phyloP scores from a whole-genome alignment of 2,113 vertebrate genomes.

The Caranx melampygus region DNA sequence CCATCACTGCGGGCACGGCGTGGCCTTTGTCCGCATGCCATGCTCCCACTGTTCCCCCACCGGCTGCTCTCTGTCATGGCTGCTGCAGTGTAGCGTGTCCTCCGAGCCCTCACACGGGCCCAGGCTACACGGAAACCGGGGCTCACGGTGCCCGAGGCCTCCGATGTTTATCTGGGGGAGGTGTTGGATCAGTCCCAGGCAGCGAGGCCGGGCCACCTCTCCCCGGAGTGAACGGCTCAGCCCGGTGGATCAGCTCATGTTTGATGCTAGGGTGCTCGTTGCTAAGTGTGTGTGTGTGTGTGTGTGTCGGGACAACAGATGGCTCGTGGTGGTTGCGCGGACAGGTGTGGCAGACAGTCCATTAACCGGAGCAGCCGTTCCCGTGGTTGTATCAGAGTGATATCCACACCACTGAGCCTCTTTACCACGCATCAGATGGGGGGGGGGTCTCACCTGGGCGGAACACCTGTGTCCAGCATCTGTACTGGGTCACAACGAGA shows the following conservation, averaged over 20 bases:
- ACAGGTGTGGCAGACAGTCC: conserved; percentile 46
- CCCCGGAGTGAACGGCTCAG: neutral
- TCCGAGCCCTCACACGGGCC: too few species aligned
- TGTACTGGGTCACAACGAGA: too few species aligned
- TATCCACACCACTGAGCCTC: neutral
- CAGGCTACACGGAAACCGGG: too few species aligned
- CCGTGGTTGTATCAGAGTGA: neutral
- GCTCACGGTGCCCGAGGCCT: too few species aligned
- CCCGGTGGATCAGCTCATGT: neutral
- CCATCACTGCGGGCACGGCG: conserved; percentile 32
- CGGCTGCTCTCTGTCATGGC: neutral
- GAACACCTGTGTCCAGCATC: neutral
- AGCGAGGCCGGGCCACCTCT: neutral
- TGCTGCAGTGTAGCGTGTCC: conserved; percentile 2
- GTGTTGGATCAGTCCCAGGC: neutral
- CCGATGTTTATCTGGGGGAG: neutral
- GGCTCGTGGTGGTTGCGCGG: conserved; percentile 14
- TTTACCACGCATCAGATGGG: too few species aligned
- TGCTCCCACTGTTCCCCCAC: neutral
- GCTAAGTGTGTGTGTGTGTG: neutral
- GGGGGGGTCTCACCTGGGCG: neutral
- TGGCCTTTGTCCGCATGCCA: conserved; percentile 69
- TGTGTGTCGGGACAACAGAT: conserved; percentile 43
- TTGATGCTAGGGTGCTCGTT: neutral
- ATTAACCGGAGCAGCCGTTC: neutral